Conservation (phyloP, 35 echinoderm and acorn worm genomes). For the Diadema setosum region DNA sequence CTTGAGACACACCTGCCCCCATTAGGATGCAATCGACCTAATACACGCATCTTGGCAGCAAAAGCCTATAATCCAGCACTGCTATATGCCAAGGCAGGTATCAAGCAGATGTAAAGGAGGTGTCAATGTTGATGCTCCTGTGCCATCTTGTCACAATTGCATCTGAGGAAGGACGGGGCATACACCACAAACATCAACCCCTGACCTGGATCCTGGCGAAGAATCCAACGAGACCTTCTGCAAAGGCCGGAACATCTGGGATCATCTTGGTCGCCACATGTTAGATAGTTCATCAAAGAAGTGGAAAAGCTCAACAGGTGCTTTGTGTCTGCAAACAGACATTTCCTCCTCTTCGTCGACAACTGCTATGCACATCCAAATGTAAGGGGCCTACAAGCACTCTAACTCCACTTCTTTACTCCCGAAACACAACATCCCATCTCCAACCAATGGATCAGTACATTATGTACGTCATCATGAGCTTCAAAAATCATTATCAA, state of each 20-base stretch:
- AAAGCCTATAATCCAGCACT: not conserved
- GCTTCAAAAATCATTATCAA: not conserved
- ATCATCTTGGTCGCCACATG: not conserved
- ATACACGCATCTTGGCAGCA: not conserved
- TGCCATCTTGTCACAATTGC: not conserved
- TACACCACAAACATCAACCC: not conserved
- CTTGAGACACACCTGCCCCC: not conserved
- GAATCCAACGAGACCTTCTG: not conserved
- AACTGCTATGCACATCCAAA: conserved; percentile 6
- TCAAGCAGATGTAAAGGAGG: not conserved
- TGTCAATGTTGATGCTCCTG: not conserved
- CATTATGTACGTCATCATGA: not conserved
- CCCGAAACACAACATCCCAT: not conserved
- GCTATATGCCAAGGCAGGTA: not conserved
- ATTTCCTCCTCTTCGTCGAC: conserved; percentile 16
- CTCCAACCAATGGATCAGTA: conserved; percentile 30
- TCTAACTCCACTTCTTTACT: not conserved
- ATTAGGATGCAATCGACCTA: not conserved
- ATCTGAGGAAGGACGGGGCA: not conserved
- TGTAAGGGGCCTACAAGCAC: not conserved
- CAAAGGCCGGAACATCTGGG: not conserved
- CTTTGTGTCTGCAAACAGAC: not conserved
- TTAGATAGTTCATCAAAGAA: not conserved
- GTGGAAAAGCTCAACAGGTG: not conserved
- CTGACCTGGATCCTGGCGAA: not conserved